These are phyloP conservation scores for Muraenolepis orangiensis DNA, from an alignment of 2,797 vertebrate genomes.

Conservation along the genomic window DNA sequence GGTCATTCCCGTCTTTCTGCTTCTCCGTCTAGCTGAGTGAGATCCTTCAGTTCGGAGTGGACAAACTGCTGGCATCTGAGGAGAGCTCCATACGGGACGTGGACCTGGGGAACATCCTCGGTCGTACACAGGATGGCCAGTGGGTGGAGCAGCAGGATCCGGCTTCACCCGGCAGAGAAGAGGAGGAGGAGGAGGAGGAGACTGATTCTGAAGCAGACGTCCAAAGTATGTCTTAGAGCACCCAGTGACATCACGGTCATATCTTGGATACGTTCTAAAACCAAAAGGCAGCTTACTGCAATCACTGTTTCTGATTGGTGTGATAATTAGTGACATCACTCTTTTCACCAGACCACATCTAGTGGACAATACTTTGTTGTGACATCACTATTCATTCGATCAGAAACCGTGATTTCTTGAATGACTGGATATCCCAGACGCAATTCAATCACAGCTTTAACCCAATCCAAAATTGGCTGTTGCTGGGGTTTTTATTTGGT, in stretches of 20 bases:
- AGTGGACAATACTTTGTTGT: neutral
- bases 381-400: neutral
- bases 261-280: neutral
- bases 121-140: conserved; percentile 71
- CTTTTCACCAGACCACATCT: neutral
- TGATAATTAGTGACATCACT: neutral
- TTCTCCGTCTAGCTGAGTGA: conserved; percentile 77
- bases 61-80: conserved; percentile 84
- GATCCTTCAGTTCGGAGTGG: conserved; percentile 90
- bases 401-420: neutral
- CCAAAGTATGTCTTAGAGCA: conserved; percentile 52
- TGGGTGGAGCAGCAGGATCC: conserved; percentile 73
- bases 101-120: conserved; percentile 81
- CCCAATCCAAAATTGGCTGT: neutral
- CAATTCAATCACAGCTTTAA: neutral
- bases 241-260: neutral
- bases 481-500: neutral
- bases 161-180: conserved; percentile 35
- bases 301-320: neutral
- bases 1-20: neutral
- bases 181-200: conserved; percentile 37
- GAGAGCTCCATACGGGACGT: conserved; percentile 81
- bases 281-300: neutral
- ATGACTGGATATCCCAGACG: neutral
- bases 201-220: conserved; percentile 38